Percentiles rank a stretch among this genome's conserved stretches.
These are phyloP conservation scores for Tokudaia tokunoshimensis DNA, from an alignment of 2,797 vertebrate genomes.

Conservation along the genomic window DNA sequence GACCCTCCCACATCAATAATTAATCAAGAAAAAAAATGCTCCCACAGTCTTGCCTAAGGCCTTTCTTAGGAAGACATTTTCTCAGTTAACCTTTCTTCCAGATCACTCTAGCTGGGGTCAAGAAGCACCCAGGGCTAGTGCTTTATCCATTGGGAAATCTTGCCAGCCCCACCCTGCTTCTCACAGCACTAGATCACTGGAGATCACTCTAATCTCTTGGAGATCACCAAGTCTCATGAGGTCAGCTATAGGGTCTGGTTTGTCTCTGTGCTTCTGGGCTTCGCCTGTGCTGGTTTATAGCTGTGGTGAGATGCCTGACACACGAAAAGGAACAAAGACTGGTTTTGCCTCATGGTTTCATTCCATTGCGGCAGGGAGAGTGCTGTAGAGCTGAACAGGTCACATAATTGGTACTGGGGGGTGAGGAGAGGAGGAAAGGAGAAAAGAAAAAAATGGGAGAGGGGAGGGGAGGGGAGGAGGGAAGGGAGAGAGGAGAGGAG, in stretches of 20 bases:
- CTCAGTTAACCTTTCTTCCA: neutral
- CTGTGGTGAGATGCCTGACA: neutral
- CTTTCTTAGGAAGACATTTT: neutral
- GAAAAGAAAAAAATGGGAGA: neutral
- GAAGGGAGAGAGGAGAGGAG: neutral
- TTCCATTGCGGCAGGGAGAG: neutral
- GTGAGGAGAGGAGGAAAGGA: neutral
- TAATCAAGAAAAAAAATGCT: neutral
- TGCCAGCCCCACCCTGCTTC: neutral
- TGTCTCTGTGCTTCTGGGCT: neutral
- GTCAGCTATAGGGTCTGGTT: neutral
- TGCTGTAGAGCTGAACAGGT: neutral
- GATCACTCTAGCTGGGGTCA: neutral
- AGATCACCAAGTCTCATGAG: neutral
- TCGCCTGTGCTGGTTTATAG: neutral
- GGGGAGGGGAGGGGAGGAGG: neutral
- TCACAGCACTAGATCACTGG: neutral
- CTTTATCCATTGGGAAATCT: neutral
- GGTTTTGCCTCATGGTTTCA: neutral
- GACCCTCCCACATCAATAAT: neutral
- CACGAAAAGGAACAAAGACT: neutral
- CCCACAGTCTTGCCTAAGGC: neutral
- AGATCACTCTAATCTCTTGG: neutral
- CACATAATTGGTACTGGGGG: no score
- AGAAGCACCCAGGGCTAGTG: neutral